These are phyloP conservation scores for Acromyrmex echinatior DNA, from an alignment of 1,140 invertebrate genomes.

Conservation along the genomic window DNA sequence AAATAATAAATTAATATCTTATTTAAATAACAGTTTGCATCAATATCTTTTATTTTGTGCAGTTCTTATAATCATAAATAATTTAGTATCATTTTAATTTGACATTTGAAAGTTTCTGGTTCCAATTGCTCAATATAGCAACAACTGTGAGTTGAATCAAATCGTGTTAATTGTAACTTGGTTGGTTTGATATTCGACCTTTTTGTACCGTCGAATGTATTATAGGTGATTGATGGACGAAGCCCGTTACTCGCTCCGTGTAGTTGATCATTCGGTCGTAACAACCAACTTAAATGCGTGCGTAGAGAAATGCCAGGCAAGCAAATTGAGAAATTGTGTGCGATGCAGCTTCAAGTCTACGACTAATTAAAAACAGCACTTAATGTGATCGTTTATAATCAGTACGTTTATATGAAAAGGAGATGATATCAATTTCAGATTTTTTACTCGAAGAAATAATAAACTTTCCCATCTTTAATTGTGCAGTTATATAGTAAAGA, in stretches of 20 bases:
- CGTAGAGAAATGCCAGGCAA: not conserved
- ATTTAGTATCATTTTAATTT: conserved; percentile 4
- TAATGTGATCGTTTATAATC: not conserved
- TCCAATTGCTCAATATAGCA: conserved; percentile 8
- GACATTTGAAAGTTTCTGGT: conserved; percentile 12
- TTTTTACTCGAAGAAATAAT: not conserved
- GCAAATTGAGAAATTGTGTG: conserved; percentile 8
- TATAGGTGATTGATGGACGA: conserved; percentile 36
- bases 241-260: conserved; percentile 2
- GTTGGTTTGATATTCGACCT: conserved; percentile 16
- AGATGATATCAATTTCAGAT: conserved; percentile 6
- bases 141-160: conserved; percentile 9
- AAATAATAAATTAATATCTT: not conserved
- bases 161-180: conserved; percentile 27
- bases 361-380: not conserved
- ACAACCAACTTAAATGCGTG: conserved; percentile 8
- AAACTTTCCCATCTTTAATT: not conserved
- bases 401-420: not conserved
- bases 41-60: not conserved
- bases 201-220: conserved; percentile 2
- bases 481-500: not conserved
- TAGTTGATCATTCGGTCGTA: conserved; percentile 19
- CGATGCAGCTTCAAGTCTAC: not conserved
- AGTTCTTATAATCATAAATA: not conserved
- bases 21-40: not conserved